Evolutionary conservation across 2,113 vertebrate species (phyloP).

Genomic region (Tragelaphus imberbis): DNA sequence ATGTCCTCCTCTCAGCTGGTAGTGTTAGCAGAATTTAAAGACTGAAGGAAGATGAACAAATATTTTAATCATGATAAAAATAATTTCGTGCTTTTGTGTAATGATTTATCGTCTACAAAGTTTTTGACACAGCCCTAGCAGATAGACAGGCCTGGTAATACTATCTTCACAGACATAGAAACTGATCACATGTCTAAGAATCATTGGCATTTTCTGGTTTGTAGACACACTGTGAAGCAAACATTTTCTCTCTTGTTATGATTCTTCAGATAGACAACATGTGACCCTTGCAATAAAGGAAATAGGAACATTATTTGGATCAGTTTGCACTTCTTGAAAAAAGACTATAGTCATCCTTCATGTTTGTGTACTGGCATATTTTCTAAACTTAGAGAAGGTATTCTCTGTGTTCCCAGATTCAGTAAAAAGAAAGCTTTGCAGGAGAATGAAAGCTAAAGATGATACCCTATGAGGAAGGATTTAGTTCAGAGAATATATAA

Average conservation of each 20-base stretch:
- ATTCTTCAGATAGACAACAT: background rate
- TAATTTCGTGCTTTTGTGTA: background rate
- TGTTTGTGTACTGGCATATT: background rate
- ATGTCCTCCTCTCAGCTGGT: background rate
- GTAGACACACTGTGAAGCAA: background rate
- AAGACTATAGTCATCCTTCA: background rate
- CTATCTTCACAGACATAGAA: background rate
- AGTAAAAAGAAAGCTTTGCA: background rate
- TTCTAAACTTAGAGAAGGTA: background rate
- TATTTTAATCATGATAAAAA: constrained; percentile 31
- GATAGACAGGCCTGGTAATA: background rate
- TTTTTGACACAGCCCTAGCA: background rate
- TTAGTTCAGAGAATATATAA: background rate
- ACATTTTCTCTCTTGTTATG: background rate
- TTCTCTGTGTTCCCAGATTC: background rate
- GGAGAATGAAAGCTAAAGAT: background rate
- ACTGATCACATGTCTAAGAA: background rate
- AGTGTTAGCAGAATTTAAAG: constrained; percentile 44
- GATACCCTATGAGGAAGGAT: background rate
- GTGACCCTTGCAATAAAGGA: background rate
- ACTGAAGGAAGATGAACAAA: background rate
- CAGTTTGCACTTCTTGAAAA: background rate
- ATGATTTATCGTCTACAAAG: background rate
- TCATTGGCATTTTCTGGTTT: background rate
- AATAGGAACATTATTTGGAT: background rate